phyloP scores from a whole-genome alignment of 1,140 invertebrate species.

The Vollenhovia emeryi region DNA sequence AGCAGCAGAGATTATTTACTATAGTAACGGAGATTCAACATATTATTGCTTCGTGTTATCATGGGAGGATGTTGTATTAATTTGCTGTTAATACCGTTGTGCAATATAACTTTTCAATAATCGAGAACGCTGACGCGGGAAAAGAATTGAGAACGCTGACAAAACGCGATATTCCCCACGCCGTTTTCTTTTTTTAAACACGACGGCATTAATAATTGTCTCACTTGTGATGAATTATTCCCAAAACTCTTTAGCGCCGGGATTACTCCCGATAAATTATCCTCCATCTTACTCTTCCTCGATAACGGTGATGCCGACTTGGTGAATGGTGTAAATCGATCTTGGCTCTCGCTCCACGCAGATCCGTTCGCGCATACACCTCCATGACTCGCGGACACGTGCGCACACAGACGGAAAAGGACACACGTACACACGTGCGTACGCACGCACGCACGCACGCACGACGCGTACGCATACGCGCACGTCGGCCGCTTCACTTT shows the following conservation, averaged over 20 bases:
- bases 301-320: slow-evolving; percentile 5
- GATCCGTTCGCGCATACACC: slow-evolving; percentile 17
- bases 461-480: neutral
- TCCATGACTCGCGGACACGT: neutral
- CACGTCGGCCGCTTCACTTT: slow-evolving; percentile 58
- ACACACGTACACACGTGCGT: neutral
- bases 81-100: neutral
- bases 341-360: slow-evolving; percentile 54
- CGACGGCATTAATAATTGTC: neutral
- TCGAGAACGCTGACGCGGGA: neutral
- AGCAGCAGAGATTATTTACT: no score
- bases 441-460: neutral
- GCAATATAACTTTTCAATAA: neutral
- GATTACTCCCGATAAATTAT: slow-evolving; percentile 15
- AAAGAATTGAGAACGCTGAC: neutral
- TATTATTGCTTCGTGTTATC: neutral
- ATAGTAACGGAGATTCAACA: neutral
- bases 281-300: neutral
- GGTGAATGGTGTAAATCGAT: slow-evolving; percentile 48
- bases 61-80: neutral
- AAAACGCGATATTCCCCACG: neutral
- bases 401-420: neutral
- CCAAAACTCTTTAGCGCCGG: neutral
- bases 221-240: neutral
- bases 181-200: neutral